phyloP scores from a whole-genome alignment of 1,140 invertebrate genomes.

The Caenorhabditis inopinata region DNA sequence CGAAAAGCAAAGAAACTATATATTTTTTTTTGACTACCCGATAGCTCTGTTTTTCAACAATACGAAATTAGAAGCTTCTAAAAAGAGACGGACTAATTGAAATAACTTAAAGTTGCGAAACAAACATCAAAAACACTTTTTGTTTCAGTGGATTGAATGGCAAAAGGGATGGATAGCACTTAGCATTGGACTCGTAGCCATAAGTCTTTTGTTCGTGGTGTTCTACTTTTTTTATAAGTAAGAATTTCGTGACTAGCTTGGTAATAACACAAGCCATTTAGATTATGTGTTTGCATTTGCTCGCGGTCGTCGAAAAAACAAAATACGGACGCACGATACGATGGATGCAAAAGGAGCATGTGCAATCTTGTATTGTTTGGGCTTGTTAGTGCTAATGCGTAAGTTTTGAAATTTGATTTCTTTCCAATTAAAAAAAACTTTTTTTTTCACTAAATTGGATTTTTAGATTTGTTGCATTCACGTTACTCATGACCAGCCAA shows the following conservation, averaged over 20 bases:
- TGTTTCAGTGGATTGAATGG: slow-evolving; percentile 45
- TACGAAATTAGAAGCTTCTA: not conserved
- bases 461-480: slow-evolving; percentile 59
- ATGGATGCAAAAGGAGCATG: slow-evolving; percentile 54
- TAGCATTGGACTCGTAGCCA: not conserved
- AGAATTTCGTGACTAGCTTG: not conserved
- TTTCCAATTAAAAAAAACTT: too few relatives aligned
- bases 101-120: not conserved
- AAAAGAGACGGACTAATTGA: not conserved
- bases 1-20: slow-evolving; percentile 26
- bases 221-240: slow-evolving; percentile 40
- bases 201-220: slow-evolving; percentile 31
- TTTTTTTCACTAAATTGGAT: too few relatives aligned
- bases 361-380: slow-evolving; percentile 55
- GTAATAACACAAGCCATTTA: not conserved
- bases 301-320: not conserved
- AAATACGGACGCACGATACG: slow-evolving; percentile 52
- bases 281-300: slow-evolving; percentile 26
- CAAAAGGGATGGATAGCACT: slow-evolving; percentile 30
- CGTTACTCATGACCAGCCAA: slow-evolving; percentile 61
- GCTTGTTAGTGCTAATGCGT: slow-evolving; percentile 54
- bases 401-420: not conserved
- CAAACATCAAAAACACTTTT: not conserved
- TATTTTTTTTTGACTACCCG: slow-evolving; percentile 18
- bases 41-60: slow-evolving; percentile 9